These are phyloP conservation scores for Heterodera filipjevi DNA, from an alignment of 2,888 invertebrate genomes.

Conservation along the genomic window DNA sequence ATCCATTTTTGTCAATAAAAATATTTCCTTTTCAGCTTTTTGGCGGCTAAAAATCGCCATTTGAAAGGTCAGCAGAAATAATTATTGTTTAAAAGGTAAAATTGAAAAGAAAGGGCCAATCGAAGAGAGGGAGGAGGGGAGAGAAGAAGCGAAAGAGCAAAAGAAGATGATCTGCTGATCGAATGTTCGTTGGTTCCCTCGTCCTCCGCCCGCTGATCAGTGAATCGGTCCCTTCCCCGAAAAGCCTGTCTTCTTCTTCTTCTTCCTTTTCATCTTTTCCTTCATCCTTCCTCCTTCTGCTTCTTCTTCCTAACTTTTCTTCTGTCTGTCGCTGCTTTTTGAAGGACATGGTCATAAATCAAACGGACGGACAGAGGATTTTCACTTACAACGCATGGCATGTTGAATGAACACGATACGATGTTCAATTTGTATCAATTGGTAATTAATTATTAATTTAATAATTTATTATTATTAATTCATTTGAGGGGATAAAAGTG, in stretches of 20 bases:
- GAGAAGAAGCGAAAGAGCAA: background rate
- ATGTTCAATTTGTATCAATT: background rate
- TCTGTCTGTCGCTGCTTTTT: background rate
- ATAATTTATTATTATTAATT: too few species aligned
- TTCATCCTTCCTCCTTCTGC: too few species aligned
- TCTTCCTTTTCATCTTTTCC: too few species aligned
- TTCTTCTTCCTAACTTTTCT: too few species aligned
- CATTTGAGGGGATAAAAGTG: background rate
- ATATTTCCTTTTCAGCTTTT: too few species aligned
- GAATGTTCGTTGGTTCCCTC: background rate
- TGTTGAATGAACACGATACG: too few species aligned
- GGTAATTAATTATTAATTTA: too few species aligned
- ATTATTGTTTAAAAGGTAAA: too few species aligned
- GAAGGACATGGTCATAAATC: background rate
- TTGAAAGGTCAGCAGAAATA: too few species aligned
- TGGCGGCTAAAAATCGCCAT: too few species aligned
- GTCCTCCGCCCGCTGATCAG: background rate
- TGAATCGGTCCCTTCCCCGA: background rate
- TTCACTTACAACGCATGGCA: background rate
- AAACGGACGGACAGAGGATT: background rate
- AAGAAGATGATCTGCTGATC: background rate
- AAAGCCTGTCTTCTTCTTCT: slow-evolving; percentile 3
- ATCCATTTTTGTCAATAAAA: too few species aligned
- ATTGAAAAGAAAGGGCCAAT: too few species aligned
- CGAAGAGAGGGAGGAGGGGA: background rate